Conservation (phyloP, 1,140 invertebrate species). For the Ladona fulva region DNA sequence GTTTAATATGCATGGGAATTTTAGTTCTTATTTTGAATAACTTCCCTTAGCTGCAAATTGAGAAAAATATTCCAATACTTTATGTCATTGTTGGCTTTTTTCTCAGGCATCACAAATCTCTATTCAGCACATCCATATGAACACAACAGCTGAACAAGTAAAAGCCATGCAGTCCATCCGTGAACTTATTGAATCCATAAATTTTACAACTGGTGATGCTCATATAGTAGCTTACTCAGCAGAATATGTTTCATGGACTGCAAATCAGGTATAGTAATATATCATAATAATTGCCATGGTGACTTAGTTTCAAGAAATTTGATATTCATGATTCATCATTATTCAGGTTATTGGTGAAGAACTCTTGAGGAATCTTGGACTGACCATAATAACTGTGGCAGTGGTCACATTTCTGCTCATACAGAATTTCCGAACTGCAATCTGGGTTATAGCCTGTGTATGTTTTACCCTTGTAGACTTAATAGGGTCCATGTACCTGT, state of each 20-base stretch:
- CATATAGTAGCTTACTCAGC: constrained; percentile 32
- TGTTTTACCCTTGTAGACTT: constrained; percentile 47
- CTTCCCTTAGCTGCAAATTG: neutral
- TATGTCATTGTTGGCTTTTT: constrained; percentile 14
- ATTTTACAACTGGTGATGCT: constrained; percentile 30
- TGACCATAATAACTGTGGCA: constrained; percentile 42
- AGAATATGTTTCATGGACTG: constrained; percentile 35
- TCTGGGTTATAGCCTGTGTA: constrained; percentile 43
- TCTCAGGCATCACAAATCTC: constrained; percentile 35
- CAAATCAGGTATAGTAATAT: constrained; percentile 31
- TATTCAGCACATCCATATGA: constrained; percentile 35
- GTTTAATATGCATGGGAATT: neutral
- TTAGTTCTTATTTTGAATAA: neutral
- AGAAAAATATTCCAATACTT: neutral
- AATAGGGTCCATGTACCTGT: constrained; percentile 44
- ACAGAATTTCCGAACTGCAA: constrained; percentile 40
- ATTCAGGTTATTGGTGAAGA: constrained; percentile 44
- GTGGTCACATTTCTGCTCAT: constrained; percentile 44
- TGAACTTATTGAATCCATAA: constrained; percentile 29
- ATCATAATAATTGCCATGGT: constrained; percentile 12
- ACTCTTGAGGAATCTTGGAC: constrained; percentile 42
- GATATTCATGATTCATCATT: constrained; percentile 5
- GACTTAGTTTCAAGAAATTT: neutral
- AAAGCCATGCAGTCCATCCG: constrained; percentile 34
- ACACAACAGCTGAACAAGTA: constrained; percentile 32